A percentile compares a stretch with the other conserved stretches of the same genome.
Conservation (phyloP, 2,888 invertebrate genomes). For the Parochlus steinenii region DNA sequence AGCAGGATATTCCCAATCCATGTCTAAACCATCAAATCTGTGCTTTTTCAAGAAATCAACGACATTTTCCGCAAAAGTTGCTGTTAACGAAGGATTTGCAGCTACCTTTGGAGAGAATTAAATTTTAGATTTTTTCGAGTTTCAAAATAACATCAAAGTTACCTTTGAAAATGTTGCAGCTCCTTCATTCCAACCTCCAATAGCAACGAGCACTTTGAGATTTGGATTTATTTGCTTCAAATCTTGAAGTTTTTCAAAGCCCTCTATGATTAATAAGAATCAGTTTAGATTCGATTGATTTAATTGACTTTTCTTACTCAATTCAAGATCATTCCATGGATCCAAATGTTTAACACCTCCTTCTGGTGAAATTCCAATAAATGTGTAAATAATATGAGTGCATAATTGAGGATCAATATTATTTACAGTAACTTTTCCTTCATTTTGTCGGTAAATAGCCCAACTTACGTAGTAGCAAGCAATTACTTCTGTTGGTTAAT, state of each 20-base stretch:
- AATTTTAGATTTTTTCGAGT: background rate
- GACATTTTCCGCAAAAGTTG: slow-evolving; percentile 33
- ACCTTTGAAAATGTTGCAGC: slow-evolving; percentile 30
- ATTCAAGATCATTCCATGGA: slow-evolving; percentile 31
- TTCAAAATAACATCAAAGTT: background rate
- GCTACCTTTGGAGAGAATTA: background rate
- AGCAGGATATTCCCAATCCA: slow-evolving; percentile 46
- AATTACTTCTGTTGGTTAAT: slow-evolving; percentile 44
- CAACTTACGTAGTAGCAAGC: slow-evolving; percentile 56
- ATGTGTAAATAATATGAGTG: slow-evolving; percentile 51
- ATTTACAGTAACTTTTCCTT: slow-evolving; percentile 42
- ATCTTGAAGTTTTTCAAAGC: slow-evolving; percentile 26
- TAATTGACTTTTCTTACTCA: too few relatives aligned
- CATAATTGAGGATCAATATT: slow-evolving; percentile 44
- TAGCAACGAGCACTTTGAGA: slow-evolving; percentile 32
- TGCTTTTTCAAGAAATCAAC: slow-evolving; percentile 32
- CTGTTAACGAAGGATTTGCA: slow-evolving; percentile 20
- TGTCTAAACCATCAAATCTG: slow-evolving; percentile 42
- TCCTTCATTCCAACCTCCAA: slow-evolving; percentile 42
- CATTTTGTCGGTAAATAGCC: slow-evolving; percentile 42
- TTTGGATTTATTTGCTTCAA: slow-evolving; percentile 29
- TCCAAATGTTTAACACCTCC: slow-evolving; percentile 37
- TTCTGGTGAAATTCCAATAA: slow-evolving; percentile 38
- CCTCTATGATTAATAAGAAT: too few relatives aligned
- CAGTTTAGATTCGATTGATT: too few relatives aligned